phyloP scores from a whole-genome alignment of 2,888 invertebrate genomes.

The Aleiodes leptofemur region DNA sequence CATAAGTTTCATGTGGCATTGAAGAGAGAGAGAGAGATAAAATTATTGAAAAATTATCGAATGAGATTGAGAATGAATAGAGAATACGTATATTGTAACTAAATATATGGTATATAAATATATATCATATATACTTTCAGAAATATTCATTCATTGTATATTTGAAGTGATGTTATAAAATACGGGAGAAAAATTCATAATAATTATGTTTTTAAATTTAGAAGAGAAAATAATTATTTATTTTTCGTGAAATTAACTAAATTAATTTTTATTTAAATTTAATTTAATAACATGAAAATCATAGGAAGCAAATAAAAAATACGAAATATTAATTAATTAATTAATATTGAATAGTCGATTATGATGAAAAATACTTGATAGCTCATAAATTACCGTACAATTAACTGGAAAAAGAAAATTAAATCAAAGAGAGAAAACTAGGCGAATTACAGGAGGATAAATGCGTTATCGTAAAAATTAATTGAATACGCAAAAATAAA shows the following conservation, averaged over 20 bases:
- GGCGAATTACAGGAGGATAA: slow-evolving; percentile 16
- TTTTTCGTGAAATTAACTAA: slow-evolving; percentile 31
- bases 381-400: slow-evolving; percentile 15
- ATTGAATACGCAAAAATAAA: slow-evolving; percentile 5
- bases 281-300: slow-evolving; percentile 32
- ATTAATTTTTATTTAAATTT: slow-evolving; percentile 34
- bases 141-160: slow-evolving; percentile 55
- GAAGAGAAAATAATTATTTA: slow-evolving; percentile 30
- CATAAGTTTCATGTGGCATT: slow-evolving; percentile 41
- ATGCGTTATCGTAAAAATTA: slow-evolving; percentile 31
- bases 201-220: background rate
- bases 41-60: slow-evolving; percentile 33
- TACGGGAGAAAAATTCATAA: slow-evolving; percentile 39
- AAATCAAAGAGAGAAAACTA: slow-evolving; percentile 23
- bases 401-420: slow-evolving; percentile 20
- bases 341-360: slow-evolving; percentile 17
- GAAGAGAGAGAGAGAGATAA: slow-evolving; percentile 29
- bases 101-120: background rate
- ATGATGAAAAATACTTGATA: slow-evolving; percentile 24
- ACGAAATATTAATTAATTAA: slow-evolving; percentile 21
- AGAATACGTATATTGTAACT: slow-evolving; percentile 49
- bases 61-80: slow-evolving; percentile 45
- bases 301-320: slow-evolving; percentile 10
- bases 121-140: slow-evolving; percentile 52
- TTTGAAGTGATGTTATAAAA: slow-evolving; percentile 51